phyloP scores from a whole-genome alignment of 2,113 vertebrate genomes.

The Sigmodon hispidus region DNA sequence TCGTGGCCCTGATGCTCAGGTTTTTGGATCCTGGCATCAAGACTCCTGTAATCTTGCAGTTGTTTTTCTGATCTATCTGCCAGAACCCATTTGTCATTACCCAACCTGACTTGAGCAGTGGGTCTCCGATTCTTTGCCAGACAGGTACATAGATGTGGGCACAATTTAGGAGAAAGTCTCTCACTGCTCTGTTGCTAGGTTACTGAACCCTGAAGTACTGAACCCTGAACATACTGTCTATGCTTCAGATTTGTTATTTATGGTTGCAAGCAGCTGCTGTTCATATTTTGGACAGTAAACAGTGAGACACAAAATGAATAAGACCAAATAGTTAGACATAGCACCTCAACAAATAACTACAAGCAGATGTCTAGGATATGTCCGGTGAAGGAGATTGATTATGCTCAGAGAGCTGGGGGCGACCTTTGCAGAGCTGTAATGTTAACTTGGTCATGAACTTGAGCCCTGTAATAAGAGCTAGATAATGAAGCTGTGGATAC shows the following conservation, averaged over 20 bases:
- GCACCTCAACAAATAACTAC: not conserved
- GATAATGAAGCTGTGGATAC: not conserved
- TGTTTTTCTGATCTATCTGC: not conserved
- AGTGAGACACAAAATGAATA: slow-evolving; percentile 34
- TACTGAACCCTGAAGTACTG: slow-evolving; percentile 39
- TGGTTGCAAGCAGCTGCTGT: slow-evolving; percentile 49
- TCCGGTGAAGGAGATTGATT: slow-evolving; percentile 28
- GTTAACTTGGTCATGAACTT: slow-evolving; percentile 1
- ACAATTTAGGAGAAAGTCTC: not conserved
- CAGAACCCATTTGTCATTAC: not conserved
- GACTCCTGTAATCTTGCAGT: not conserved
- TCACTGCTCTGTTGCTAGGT: not conserved
- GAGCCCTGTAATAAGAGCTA: slow-evolving; percentile 26
- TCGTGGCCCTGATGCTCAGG: not conserved
- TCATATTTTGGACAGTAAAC: not conserved
- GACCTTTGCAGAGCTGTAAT: not conserved
- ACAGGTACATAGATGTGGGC: not conserved
- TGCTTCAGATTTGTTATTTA: slow-evolving; percentile 55
- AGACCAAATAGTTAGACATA: slow-evolving; percentile 18
- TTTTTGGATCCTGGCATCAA: not conserved
- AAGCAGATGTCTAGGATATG: slow-evolving; percentile 51
- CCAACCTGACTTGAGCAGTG: not conserved
- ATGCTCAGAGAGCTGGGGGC: not conserved
- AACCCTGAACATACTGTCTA: not conserved
- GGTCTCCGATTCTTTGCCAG: not conserved